These are phyloP conservation scores for Spilarctia lutea DNA, from an alignment of 2,888 invertebrate species.

Conservation along the genomic window DNA sequence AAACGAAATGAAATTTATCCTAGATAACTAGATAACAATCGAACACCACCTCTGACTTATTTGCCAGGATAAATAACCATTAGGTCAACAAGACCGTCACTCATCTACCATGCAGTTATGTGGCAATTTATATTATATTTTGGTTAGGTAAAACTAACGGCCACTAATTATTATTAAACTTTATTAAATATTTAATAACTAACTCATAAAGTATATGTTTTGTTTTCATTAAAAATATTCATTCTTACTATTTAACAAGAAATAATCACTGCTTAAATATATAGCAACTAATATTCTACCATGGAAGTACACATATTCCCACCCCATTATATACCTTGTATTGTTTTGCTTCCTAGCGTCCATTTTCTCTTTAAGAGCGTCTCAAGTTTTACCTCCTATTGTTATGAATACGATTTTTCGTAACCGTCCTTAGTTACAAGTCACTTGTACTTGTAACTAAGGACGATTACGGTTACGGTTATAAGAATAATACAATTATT, in stretches of 20 bases:
- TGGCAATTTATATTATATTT: neutral
- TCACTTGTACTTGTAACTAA: neutral
- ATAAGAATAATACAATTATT: neutral
- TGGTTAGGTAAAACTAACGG: no score
- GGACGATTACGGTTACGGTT: no score
- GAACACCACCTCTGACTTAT: neutral
- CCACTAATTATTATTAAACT: neutral
- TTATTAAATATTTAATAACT: neutral
- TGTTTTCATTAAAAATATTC: neutral
- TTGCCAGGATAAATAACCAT: neutral
- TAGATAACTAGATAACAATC: neutral
- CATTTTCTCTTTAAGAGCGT: neutral
- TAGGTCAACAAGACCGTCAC: neutral
- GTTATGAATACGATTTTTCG: slow-evolving; percentile 3
- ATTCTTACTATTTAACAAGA: neutral
- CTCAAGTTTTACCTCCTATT: neutral
- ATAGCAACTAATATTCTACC: neutral
- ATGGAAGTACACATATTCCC: neutral
- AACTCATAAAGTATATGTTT: neutral
- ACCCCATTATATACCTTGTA: neutral
- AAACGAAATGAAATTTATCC: no score
- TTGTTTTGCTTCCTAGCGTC: neutral
- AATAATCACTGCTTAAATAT: neutral
- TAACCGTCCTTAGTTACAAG: no score
- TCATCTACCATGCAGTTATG: neutral